These are phyloP conservation scores for Anticlea derivata DNA, from an alignment of 2,888 invertebrate genomes.

Conservation along the genomic window DNA sequence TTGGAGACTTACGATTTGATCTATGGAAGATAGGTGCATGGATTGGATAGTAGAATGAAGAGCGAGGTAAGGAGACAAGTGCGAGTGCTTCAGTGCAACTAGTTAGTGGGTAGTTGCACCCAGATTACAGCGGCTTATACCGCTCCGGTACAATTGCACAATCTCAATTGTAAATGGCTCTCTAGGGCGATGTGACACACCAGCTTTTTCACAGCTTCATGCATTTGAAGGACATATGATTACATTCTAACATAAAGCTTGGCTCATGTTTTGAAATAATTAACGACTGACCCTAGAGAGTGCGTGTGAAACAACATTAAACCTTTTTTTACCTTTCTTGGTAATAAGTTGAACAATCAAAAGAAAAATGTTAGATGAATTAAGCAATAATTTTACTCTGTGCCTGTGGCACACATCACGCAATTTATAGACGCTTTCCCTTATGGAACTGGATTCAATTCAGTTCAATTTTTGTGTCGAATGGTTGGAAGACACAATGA, in stretches of 20 bases:
- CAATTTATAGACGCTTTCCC: conserved; percentile 50
- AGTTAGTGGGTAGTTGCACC: conserved; percentile 41
- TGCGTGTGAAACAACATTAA: conserved; percentile 46
- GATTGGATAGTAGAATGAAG: conserved; percentile 23
- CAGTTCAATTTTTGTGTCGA: conserved; percentile 27
- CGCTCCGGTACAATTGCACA: conserved; percentile 58
- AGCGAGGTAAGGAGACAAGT: conserved; percentile 43
- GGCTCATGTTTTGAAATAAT: conserved; percentile 22
- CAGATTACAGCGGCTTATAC: conserved; percentile 56
- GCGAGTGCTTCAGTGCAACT: conserved; percentile 39
- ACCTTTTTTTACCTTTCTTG: conserved; percentile 40
- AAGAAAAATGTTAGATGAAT: conserved; percentile 40
- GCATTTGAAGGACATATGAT: conserved; percentile 32
- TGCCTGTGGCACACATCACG: conserved; percentile 50
- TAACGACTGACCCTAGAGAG: conserved; percentile 33
- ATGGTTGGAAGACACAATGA: conserved; percentile 28
- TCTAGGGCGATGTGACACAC: conserved; percentile 43
- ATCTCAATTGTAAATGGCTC: conserved; percentile 50
- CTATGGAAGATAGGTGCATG: conserved; percentile 30
- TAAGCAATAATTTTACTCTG: conserved; percentile 47
- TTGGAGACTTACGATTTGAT: conserved; percentile 53
- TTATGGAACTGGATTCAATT: conserved; percentile 34
- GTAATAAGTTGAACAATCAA: conserved; percentile 36
- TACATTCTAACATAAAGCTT: conserved; percentile 16
- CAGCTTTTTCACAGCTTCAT: conserved; percentile 43